Evolutionary conservation across 2,797 vertebrate species (phyloP).

Genomic region (Aphelocoma californica): DNA sequence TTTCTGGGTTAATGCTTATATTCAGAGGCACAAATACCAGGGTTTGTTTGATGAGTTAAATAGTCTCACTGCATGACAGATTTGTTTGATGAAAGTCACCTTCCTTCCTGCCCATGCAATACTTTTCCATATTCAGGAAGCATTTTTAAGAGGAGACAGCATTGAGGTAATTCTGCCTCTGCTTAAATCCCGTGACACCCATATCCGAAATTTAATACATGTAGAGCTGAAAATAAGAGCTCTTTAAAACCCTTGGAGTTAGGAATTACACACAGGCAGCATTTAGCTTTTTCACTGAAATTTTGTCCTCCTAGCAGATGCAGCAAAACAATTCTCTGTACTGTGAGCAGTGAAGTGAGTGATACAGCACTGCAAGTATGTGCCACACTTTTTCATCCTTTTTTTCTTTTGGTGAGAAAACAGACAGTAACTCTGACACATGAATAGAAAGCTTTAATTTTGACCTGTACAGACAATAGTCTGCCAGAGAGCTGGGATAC

Average conservation of each 20-base stretch:
- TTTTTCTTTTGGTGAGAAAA: background rate
- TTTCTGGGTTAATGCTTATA: conserved; percentile 24
- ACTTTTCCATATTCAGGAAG: conserved; percentile 62
- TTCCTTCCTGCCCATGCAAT: conserved; percentile 60
- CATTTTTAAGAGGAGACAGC: conserved; percentile 58
- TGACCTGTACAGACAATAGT: conserved; percentile 16
- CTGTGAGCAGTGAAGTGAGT: background rate
- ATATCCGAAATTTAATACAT: conserved; percentile 30
- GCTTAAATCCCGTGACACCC: conserved; percentile 47
- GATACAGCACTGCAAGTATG: background rate
- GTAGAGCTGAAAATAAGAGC: conserved; percentile 13
- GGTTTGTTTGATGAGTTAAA: conserved; percentile 44
- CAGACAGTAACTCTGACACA: background rate
- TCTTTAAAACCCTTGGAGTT: conserved; percentile 27
- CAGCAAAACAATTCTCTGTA: background rate
- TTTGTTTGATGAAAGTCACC: conserved; percentile 65
- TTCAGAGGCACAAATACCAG: conserved; percentile 23
- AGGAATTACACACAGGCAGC: conserved; percentile 1
- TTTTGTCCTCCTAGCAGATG: background rate
- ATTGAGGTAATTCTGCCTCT: conserved; percentile 44
- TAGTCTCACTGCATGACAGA: conserved; percentile 54
- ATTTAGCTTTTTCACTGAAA: background rate
- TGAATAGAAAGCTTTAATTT: background rate
- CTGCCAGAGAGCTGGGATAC: background rate
- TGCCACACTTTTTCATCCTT: background rate